Evolutionary conservation across 2,888 invertebrate species (phyloP).

Genomic region (Drosophila kanekoi): DNA sequence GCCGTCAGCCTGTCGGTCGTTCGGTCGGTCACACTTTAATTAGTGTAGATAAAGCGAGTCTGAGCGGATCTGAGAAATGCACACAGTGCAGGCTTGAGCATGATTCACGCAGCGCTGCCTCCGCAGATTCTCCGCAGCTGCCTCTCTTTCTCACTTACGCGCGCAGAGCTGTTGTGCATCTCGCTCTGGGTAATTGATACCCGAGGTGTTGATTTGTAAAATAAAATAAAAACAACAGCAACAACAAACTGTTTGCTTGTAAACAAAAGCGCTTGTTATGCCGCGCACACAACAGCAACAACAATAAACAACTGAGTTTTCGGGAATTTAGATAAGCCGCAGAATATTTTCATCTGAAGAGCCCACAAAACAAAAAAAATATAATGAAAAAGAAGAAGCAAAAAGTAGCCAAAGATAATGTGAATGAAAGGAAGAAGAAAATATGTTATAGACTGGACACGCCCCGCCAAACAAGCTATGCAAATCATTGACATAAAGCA

Average conservation of each 20-base stretch:
- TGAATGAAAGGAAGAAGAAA: conserved; percentile 3
- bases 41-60: conserved; percentile 73
- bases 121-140: background rate
- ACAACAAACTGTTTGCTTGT: conserved; percentile 67
- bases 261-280: conserved; percentile 70
- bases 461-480: conserved; percentile 37
- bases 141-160: background rate
- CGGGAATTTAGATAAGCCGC: conserved; percentile 75
- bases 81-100: conserved; percentile 42
- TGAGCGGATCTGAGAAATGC: conserved; percentile 68
- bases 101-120: conserved; percentile 49
- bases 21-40: conserved; percentile 75
- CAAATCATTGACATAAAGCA: conserved; percentile 25
- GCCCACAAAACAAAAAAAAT: background rate
- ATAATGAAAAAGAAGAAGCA: conserved; percentile 24
- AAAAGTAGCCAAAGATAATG: conserved; percentile 45
- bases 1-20: conserved; percentile 1
- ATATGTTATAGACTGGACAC: conserved; percentile 18
- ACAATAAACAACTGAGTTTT: conserved; percentile 69
- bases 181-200: conserved; percentile 70
- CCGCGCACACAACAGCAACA: conserved; percentile 42
- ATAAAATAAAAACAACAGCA: conserved; percentile 46
- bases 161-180: conserved; percentile 3
- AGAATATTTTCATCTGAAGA: conserved; percentile 56
- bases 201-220: conserved; percentile 77